phyloP scores from a whole-genome alignment of 2,113 vertebrate species.

The Pollachius pollachius region DNA sequence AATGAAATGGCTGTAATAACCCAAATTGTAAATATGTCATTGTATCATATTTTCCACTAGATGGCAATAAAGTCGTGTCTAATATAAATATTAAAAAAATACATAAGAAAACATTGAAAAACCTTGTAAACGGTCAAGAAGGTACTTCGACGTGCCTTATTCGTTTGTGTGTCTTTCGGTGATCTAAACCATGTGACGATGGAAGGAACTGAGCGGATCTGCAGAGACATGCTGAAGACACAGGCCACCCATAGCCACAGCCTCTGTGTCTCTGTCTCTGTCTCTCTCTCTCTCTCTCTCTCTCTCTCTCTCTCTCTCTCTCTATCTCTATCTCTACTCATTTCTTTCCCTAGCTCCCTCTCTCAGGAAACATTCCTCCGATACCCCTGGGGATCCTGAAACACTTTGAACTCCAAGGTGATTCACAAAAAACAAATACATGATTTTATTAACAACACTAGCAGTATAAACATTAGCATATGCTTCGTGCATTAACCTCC shows the following conservation, averaged over 20 bases:
- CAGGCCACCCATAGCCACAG: constrained; percentile 66
- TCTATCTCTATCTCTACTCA: background rate
- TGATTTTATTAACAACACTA: too few species aligned
- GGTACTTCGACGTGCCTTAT: constrained; percentile 45
- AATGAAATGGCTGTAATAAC: background rate
- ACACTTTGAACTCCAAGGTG: constrained; percentile 50
- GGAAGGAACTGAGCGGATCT: constrained; percentile 44
- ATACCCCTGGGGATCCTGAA: constrained; percentile 52
- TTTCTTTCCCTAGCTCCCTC: constrained; percentile 20
- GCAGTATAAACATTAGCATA: constrained; percentile 45
- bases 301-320: constrained; percentile 37
- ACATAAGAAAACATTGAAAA: constrained; percentile 16
- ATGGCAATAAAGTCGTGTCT: constrained; percentile 39
- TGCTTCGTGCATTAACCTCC: constrained; percentile 56
- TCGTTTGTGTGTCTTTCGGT: constrained; percentile 54
- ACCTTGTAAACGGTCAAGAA: constrained; percentile 12
- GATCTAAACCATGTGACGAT: constrained; percentile 73
- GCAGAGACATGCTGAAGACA: constrained; percentile 50
- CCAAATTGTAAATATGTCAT: background rate
- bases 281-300: constrained; percentile 22
- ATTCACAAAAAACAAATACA: constrained; percentile 43
- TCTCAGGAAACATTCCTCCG: constrained; percentile 62
- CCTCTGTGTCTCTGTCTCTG: constrained; percentile 12
- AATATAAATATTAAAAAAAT: constrained; percentile 25
- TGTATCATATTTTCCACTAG: constrained; percentile 42